Conservation (phyloP, 2,888 invertebrate species). For the Herminia tarsipennalis region DNA sequence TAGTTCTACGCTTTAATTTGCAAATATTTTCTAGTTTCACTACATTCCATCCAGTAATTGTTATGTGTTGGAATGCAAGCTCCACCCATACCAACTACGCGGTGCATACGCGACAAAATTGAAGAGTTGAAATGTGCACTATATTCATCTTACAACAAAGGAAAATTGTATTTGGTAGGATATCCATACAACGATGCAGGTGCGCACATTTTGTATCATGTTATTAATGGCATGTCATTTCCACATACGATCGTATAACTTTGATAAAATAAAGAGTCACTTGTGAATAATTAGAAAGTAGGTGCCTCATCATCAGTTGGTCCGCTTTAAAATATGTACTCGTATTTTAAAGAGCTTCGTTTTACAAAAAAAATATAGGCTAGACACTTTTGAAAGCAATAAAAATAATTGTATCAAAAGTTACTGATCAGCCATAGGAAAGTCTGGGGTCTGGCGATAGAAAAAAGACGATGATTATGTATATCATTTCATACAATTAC, state of each 20-base stretch:
- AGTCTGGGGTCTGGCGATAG: too few species aligned
- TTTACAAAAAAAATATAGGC: too few species aligned
- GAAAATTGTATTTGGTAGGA: constrained; percentile 27
- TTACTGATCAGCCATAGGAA: too few species aligned
- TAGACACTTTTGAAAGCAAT: too few species aligned
- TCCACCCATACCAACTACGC: constrained; percentile 63
- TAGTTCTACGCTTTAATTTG: constrained; percentile 61
- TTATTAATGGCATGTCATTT: constrained; percentile 50
- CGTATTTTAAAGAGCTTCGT: too few species aligned
- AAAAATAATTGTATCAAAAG: too few species aligned
- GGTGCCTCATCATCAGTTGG: not conserved
- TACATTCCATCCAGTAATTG: constrained; percentile 71
- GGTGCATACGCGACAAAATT: constrained; percentile 51
- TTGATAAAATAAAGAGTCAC: constrained; percentile 35
- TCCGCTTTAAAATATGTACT: too few species aligned
- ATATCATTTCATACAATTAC: constrained; percentile 29
- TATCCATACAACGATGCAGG: constrained; percentile 43
- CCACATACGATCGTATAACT: constrained; percentile 34
- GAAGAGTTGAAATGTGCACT: constrained; percentile 27
- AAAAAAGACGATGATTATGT: too few species aligned
- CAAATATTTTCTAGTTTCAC: constrained; percentile 74
- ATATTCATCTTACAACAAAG: constrained; percentile 7
- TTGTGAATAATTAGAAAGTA: constrained; percentile 15
- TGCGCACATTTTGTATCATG: constrained; percentile 48
- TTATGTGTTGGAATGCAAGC: constrained; percentile 65